Base-by-base conservation (phyloP, 2,113 vertebrate genomes). In the Eulemur rufifrons region DNA sequence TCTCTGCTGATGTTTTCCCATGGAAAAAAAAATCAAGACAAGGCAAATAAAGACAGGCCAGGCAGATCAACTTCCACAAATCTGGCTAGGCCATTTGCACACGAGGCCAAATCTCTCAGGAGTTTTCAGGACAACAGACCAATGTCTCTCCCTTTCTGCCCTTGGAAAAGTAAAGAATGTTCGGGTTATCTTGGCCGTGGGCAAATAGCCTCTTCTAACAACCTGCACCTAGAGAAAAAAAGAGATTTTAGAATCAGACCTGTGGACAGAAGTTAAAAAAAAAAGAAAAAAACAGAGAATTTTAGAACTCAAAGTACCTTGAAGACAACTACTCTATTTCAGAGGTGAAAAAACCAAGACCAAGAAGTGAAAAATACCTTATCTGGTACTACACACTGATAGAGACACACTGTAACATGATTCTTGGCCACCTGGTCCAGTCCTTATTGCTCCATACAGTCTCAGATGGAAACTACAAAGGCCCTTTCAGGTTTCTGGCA, bases 91-190 rank as follows among this genome's bases (percentile, higher is more conserved):
- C 89, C 39, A 20, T 68, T 56, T 80, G n/a, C 68, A 59, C 13
- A 0, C 0, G n/a, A 56, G 64, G 86, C 29, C 52, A 45, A 23
- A 12, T 45, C 76, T 32, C 8, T 0, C 2, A 42, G 86, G 39
- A 42, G 32, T 73, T 54, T 82, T 81, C 32, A 80, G 76, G 63
- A 56, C 52, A 47, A 45, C 11, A 68, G 61, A 23, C 59, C 61
- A 39, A 78, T 1, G 15, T 56, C 29, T 93, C 69, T 80, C 29
- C 47, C 11, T 42, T 37, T 66, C 89, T 82, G 68, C 63, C 95
- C 84, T 83, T 84, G 77, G 52, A 68, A 68, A 64, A 74, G 68
- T 21, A 20, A 96, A 95, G 91, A 95, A 86, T 45, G 64, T 77
- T 77, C 77, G 29, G 47, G 81, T 96, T 94, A 92, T 95, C 92